Percentiles rank a stretch among this genome's conserved stretches.
These are phyloP conservation scores for Merodon equestris DNA, from an alignment of 2,888 invertebrate genomes.

Conservation along the genomic window DNA sequence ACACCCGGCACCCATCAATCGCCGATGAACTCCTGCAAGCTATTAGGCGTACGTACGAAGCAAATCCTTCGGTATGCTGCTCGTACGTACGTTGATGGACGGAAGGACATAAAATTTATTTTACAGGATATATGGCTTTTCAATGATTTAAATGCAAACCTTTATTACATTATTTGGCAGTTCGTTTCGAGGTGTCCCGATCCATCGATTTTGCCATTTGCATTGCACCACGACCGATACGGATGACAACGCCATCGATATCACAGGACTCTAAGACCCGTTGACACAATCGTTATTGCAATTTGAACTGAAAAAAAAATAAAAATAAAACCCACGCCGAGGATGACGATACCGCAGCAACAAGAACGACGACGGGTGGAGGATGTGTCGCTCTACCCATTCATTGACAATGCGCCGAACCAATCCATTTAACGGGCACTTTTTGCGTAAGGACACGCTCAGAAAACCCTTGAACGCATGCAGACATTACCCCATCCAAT, in stretches of 20 bases:
- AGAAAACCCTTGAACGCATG: slow-evolving; percentile 47
- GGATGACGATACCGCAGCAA: slow-evolving; percentile 50
- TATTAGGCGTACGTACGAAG: slow-evolving; percentile 16
- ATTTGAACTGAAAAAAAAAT: slow-evolving; percentile 57
- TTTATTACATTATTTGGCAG: slow-evolving; percentile 68
- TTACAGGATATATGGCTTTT: slow-evolving; percentile 67
- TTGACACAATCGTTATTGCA: slow-evolving; percentile 65
- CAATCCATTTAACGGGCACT: slow-evolving; percentile 55
- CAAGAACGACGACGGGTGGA: not conserved
- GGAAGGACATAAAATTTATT: slow-evolving; percentile 66
- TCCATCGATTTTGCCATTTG: no score
- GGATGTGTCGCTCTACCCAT: no score
- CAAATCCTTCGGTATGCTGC: not conserved
- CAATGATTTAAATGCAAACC: slow-evolving; percentile 69
- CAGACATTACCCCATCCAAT: slow-evolving; percentile 26
- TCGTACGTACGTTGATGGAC: slow-evolving; percentile 30
- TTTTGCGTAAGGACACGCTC: slow-evolving; percentile 48
- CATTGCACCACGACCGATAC: slow-evolving; percentile 7
- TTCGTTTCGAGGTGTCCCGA: slow-evolving; percentile 52
- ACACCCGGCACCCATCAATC: slow-evolving; percentile 45
- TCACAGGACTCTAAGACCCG: slow-evolving; percentile 39
- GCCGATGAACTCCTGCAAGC: slow-evolving; percentile 39
- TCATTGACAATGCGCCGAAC: no score
- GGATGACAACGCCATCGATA: not conserved
- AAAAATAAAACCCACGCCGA: slow-evolving; percentile 19